Evolutionary conservation across 2,113 vertebrate genomes (phyloP).

Genomic region (Aptenodytes forsteri): DNA sequence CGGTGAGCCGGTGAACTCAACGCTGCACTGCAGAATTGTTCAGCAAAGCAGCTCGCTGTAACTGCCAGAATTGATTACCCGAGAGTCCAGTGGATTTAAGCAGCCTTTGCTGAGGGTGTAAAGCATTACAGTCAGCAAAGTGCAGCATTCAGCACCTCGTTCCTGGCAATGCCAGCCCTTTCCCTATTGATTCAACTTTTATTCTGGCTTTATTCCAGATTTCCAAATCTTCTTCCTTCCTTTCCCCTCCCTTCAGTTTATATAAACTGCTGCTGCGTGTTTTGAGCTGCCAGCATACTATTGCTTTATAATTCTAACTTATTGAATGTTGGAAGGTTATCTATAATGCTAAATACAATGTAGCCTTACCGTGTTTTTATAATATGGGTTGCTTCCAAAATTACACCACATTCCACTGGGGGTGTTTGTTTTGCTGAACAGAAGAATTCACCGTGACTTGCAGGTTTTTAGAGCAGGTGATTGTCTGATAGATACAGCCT

Average conservation of each 20-base stretch:
- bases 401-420: background rate
- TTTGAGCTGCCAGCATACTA: background rate
- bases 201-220: background rate
- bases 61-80: rapidly evolving
- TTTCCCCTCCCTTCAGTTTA: background rate
- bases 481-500: background rate
- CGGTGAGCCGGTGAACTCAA: background rate
- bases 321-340: background rate
- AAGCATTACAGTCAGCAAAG: background rate
- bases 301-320: background rate
- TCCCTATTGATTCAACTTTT: background rate
- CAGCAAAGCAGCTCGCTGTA: background rate
- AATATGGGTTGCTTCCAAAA: background rate
- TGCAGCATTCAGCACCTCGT: background rate
- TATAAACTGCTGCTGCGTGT: background rate
- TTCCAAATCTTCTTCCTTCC: background rate
- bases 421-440: background rate
- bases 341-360: rapidly evolving
- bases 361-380: background rate
- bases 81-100: rapidly evolving
- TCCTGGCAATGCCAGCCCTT: background rate
- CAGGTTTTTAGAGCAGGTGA: background rate
- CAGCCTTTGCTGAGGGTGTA: background rate
- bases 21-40: rapidly evolving
- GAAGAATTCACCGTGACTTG: background rate